Percentiles rank a stretch among this genome's conserved stretches.
Conservation (phyloP, 2,888 invertebrate genomes). For the Elysia crispata region DNA sequence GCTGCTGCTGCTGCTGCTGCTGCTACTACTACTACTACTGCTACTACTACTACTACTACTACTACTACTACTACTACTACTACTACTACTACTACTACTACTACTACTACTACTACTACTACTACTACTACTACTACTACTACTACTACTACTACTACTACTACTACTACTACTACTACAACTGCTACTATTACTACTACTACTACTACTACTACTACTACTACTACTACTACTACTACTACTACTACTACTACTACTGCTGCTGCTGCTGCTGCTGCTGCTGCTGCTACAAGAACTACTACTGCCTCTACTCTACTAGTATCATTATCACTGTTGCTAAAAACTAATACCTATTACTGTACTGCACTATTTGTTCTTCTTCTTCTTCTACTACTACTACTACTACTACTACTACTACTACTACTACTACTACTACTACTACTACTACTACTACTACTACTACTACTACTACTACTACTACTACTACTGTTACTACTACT, state of each 20-base stretch:
- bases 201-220: not conserved
- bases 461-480: constrained; percentile 19
- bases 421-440: too few species aligned
- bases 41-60: constrained; percentile 36
- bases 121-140: constrained; percentile 35
- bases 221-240: not conserved
- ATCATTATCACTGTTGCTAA: not conserved
- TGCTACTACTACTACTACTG: too few species aligned
- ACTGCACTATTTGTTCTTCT: too few species aligned
- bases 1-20: not conserved
- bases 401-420: too few species aligned
- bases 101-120: constrained; percentile 38
- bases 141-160: too few species aligned
- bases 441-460: constrained; percentile 7
- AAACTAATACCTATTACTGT: too few species aligned
- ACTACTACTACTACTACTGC: constrained; percentile 13
- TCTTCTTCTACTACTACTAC: too few species aligned
- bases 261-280: not conserved
- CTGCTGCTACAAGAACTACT: not conserved
- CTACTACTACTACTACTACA: constrained; percentile 5
- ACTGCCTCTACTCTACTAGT: not conserved
- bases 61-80: constrained; percentile 39
- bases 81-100: constrained; percentile 38
- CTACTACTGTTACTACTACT: constrained; percentile 13
- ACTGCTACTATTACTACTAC: not conserved